A percentile compares a stretch with the other conserved stretches of the same genome.
These are phyloP conservation scores for Chamaea fasciata DNA, from an alignment of 2,113 vertebrate genomes.

Conservation along the genomic window DNA sequence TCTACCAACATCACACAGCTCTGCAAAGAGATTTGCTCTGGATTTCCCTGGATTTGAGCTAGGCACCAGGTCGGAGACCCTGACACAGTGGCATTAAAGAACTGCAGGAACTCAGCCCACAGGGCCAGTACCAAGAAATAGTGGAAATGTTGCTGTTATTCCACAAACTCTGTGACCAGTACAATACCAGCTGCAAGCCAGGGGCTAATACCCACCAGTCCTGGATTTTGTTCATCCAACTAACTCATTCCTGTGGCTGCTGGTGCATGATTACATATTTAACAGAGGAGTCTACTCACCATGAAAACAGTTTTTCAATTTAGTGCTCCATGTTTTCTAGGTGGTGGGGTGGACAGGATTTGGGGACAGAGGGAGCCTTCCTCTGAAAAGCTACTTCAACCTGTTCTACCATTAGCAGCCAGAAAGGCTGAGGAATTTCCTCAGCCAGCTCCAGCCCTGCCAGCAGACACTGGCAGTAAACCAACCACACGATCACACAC, in stretches of 20 bases:
- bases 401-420: rapidly evolving
- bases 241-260: neutral
- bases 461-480: neutral
- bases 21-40: neutral
- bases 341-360: neutral
- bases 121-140: neutral
- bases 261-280: neutral
- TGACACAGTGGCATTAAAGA: neutral
- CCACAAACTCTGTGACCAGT: neutral
- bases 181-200: neutral
- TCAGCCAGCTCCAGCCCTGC: neutral
- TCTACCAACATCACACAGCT: neutral
- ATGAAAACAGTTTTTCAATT: neutral
- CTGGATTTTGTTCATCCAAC: neutral
- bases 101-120: neutral
- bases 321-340: neutral
- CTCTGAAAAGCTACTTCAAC: neutral
- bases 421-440: neutral
- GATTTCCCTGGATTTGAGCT: slow-evolving; percentile 11
- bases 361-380: neutral
- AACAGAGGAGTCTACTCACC: neutral
- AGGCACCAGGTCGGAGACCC: neutral
- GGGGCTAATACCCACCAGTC: neutral
- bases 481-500: neutral
- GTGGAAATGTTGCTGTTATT: neutral